Conservation (phyloP, 2,113 vertebrate species). For the Oreochromis aureus region DNA sequence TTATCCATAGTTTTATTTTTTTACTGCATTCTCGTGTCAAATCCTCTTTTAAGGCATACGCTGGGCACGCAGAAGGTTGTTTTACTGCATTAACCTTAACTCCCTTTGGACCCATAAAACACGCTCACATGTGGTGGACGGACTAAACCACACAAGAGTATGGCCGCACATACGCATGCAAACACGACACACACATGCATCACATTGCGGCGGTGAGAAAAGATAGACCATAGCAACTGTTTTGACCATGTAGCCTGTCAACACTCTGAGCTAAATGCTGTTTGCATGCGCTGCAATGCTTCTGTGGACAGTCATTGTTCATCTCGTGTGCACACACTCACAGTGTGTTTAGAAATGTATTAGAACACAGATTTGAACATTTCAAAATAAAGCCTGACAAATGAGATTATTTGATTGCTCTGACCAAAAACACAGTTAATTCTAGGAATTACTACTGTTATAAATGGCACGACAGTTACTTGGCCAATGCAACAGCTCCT, state of each 20-base stretch:
- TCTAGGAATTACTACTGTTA: not conserved
- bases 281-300: not conserved
- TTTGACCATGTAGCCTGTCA: not conserved
- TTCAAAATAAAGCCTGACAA: not conserved
- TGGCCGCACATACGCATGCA: conserved; percentile 3
- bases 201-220: conserved; percentile 8
- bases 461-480: not conserved
- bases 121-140: conserved; percentile 53
- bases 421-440: not conserved
- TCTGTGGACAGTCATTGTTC: not conserved
- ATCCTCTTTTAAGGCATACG: conserved; percentile 35
- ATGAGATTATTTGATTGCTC: not conserved
- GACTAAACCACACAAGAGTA: conserved; percentile 27
- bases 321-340: not conserved
- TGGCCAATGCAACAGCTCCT: not conserved
- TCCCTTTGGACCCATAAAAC: conserved; percentile 59
- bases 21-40: conserved; percentile 20
- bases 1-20: not conserved
- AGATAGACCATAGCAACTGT: conserved; percentile 26
- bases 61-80: conserved; percentile 48
- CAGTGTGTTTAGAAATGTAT: not conserved
- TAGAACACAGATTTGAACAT: not conserved
- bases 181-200: conserved; percentile 3
- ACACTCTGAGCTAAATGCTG: conserved; percentile 4
- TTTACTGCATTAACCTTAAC: conserved; percentile 69